A percentile compares a stretch with the other conserved stretches of the same genome.
Conservation (phyloP, 2,888 invertebrate species). For the Drosophila koepferae region DNA sequence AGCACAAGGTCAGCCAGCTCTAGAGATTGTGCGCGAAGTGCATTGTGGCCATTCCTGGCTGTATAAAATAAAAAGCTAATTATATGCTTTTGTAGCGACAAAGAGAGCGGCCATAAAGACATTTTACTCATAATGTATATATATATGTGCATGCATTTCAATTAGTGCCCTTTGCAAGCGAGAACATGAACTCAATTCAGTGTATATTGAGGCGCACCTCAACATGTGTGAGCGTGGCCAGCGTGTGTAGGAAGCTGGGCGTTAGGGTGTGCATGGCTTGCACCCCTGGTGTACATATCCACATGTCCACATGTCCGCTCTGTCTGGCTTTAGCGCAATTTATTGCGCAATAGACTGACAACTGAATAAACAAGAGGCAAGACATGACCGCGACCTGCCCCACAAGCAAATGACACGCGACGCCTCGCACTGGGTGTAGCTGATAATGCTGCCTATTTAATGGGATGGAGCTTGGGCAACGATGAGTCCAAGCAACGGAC, state of each 20-base stretch:
- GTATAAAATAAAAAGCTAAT: constrained; percentile 41
- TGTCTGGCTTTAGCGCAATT: background rate
- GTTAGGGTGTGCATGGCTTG: constrained; percentile 7
- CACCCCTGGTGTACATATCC: constrained; percentile 13
- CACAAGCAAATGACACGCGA: constrained; percentile 71
- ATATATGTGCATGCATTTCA: constrained; percentile 44
- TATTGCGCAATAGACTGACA: constrained; percentile 63
- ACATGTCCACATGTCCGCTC: background rate
- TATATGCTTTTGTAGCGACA: constrained; percentile 25
- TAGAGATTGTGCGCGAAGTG: constrained; percentile 51
- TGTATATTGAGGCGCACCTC: constrained; percentile 49
- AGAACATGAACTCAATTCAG: constrained; percentile 38
- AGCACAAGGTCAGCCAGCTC: constrained; percentile 71
- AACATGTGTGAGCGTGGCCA: background rate
- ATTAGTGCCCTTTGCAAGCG: constrained; percentile 46
- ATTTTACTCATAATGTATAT: constrained; percentile 30
- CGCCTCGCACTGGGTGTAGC: constrained; percentile 8
- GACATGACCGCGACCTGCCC: constrained; percentile 72
- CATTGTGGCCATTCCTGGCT: constrained; percentile 48
- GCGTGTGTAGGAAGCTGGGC: background rate
- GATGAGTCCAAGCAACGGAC: constrained; percentile 19
- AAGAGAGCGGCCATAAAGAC: constrained; percentile 10
- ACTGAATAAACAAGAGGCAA: constrained; percentile 56
- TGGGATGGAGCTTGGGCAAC: constrained; percentile 67
- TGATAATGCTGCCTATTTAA: constrained; percentile 47